Base-by-base conservation (phyloP, 2,888 invertebrate species). In the Chrysolina haemoptera region DNA sequence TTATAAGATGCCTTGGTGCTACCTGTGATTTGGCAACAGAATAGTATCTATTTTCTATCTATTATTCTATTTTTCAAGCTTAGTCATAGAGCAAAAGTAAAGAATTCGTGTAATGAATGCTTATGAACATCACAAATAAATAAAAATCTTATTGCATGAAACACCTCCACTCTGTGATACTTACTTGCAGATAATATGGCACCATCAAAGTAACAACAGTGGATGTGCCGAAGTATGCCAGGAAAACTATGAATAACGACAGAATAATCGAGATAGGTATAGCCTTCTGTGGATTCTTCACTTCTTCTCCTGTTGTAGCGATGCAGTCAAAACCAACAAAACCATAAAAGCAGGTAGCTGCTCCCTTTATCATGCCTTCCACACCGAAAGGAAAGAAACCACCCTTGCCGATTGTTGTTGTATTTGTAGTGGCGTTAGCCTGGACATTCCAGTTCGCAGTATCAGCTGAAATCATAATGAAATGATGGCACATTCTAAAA, bases 241-340 rank as follows among this genome's bases (percentile, higher is more conserved):
- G 84, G 86, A 97, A 97, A 76, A 97, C 94, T 64, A 96, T 91
- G 0, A 93, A 89, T 73, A 98, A 89, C 0, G 97, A 96, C 0
- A 92, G 89, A 16, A 96, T 92, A 76, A 98, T 96, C 1, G 96
- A 93, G 80, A 97, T 91, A 0, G 98, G 98, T 76, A 98, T 96
- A 4, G 94, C 92, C 88, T 92, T 93, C 88, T 95, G 94, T 0
- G 98, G 97, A 82, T 95, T 93, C 74, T 92, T 92, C 0, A 95
- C 97, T 88, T 98, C 98, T 87, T 98, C 98, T 8, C 97, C 95
- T 14, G 95, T 94, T 0, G 95, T 95, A 18, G 95, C 95, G 73
- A 95, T 96, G 85, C 95, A 95, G 89, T 98, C 98, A 88, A 98
- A 98, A 0, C 97, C 97, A 74, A 98, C 95, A 84, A 97, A 98